Base-by-base conservation (phyloP, 2,888 invertebrate species). In the Zelleria hepariella region DNA sequence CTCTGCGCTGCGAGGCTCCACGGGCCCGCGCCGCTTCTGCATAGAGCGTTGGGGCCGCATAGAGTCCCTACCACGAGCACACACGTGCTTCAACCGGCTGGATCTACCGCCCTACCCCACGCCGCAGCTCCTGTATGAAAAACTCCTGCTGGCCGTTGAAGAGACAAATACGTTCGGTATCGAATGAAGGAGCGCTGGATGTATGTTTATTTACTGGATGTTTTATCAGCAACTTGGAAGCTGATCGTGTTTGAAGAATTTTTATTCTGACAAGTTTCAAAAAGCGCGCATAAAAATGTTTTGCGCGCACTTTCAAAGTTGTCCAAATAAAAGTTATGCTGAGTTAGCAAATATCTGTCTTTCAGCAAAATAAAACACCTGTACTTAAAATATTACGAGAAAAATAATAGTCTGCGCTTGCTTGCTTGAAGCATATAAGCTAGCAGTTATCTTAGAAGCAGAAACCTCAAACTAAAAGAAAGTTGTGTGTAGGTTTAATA, bases 31-130 rank as follows among this genome's bases (percentile, higher is more conserved):
- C 18, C 95, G 97, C 69, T 98, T 98, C 89, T 98, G 98, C 86
- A 95, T 98, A 69, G 98, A 98, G 82, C 97, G 98, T 78, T 98
- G 98, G 98, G 98, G 98, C 63, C 95, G 96, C 77, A 94, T 96
- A 32, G 96, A 97, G 78, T 96, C 97, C 69, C 91, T 98, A 70
- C 98, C 98, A 24, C 92, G 98, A 66, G 98, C 98, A 1, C 98
- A 99, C 85, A 98, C 98, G 3, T 99, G 98, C 89, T 99, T 99
- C 91, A 99, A 99, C 90, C 92, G 98, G 23, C 91, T 99, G 70
- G 98, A 99, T 87, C 91, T 99, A 65, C 98, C 98, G 59, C 96
- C 98, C 0, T 99, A 99, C 90, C 96, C 97, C 59, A 95, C 96
- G 2, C 96, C 95, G 56, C 96, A 96, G 72, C 92, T 96, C 74